Percentiles rank a stretch among this genome's conserved stretches.
These are phyloP conservation scores for Esox niger DNA, from an alignment of 2,113 vertebrate species.

Conservation along the genomic window DNA sequence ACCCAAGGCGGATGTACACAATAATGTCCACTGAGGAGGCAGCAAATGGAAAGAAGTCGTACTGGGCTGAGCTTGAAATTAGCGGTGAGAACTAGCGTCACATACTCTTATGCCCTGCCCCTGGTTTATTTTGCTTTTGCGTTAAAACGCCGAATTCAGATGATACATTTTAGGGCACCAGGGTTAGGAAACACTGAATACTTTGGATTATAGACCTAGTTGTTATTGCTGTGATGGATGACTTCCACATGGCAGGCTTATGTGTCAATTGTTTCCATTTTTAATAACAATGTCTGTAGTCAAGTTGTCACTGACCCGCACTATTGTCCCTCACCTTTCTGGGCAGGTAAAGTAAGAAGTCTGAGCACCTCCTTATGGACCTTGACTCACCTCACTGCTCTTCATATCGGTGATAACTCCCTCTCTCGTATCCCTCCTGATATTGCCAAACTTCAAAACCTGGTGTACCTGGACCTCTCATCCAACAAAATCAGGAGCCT, in stretches of 20 bases:
- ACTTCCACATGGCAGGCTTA: neutral
- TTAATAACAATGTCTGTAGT: too few relatives aligned
- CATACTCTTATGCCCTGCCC: too few relatives aligned
- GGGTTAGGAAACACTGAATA: too few relatives aligned
- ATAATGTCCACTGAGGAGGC: conserved; percentile 98
- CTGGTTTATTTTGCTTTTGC: neutral
- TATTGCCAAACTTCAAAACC: conserved; percentile 99
- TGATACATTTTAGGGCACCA: too few relatives aligned
- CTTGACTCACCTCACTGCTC: conserved; percentile 96
- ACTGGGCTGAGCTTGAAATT: conserved; percentile 99
- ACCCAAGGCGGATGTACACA: conserved; percentile 98
- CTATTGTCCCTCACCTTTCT: neutral
- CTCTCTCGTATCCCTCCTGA: conserved; percentile 96
- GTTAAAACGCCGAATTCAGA: too few relatives aligned
- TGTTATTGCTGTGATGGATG: neutral
- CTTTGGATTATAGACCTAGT: too few relatives aligned
- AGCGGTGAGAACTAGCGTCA: conserved; percentile 85
- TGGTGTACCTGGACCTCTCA: conserved; percentile 97
- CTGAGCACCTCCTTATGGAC: conserved; percentile 94
- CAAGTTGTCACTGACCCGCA: neutral
- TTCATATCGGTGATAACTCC: conserved; percentile 97
- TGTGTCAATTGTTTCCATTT: too few relatives aligned
- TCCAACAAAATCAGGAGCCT: conserved; percentile 99
- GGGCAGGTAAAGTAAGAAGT: conserved; percentile 90
- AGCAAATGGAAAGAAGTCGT: conserved; percentile 96